Conservation (phyloP, 2,888 invertebrate genomes). For the Tortricodes alternella region DNA sequence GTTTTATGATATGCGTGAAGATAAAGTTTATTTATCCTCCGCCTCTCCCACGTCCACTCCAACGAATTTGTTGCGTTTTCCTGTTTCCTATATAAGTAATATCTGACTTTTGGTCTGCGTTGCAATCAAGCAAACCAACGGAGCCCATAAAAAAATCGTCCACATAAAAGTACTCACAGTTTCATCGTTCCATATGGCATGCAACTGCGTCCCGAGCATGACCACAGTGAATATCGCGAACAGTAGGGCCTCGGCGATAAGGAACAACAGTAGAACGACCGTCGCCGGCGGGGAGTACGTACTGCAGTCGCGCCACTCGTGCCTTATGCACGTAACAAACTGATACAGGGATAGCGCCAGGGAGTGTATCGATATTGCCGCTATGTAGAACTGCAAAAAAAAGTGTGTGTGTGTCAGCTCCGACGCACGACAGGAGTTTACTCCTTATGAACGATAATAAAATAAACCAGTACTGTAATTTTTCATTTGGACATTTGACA, state of each 20-base stretch:
- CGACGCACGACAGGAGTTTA: too few relatives aligned
- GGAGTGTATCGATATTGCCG: slow-evolving; percentile 97
- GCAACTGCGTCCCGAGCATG: slow-evolving; percentile 98
- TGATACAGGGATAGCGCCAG: slow-evolving; percentile 95
- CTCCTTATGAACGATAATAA: too few relatives aligned
- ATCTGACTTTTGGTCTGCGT: too few relatives aligned
- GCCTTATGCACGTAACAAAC: slow-evolving; percentile 95
- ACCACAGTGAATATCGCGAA: slow-evolving; percentile 99
- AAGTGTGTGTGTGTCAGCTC: too few relatives aligned
- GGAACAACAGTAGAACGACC: slow-evolving; percentile 94
- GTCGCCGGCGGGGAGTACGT: slow-evolving; percentile 97
- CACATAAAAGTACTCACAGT: slow-evolving; percentile 85
- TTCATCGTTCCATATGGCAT: slow-evolving; percentile 99
- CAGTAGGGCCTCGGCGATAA: slow-evolving; percentile 96
- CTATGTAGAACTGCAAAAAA: slow-evolving; percentile 95
- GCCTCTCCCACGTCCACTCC: too few relatives aligned
- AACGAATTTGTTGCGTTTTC: too few relatives aligned
- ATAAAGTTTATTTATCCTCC: too few relatives aligned
- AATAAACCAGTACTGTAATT: too few relatives aligned
- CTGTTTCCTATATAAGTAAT: neutral
- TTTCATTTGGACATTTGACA: too few relatives aligned
- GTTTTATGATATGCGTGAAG: too few relatives aligned
- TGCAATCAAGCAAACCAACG: too few relatives aligned
- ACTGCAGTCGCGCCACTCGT: slow-evolving; percentile 97
- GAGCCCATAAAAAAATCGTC: neutral